Conservation (phyloP, 2,113 vertebrate genomes). For the Aythya baeri region DNA sequence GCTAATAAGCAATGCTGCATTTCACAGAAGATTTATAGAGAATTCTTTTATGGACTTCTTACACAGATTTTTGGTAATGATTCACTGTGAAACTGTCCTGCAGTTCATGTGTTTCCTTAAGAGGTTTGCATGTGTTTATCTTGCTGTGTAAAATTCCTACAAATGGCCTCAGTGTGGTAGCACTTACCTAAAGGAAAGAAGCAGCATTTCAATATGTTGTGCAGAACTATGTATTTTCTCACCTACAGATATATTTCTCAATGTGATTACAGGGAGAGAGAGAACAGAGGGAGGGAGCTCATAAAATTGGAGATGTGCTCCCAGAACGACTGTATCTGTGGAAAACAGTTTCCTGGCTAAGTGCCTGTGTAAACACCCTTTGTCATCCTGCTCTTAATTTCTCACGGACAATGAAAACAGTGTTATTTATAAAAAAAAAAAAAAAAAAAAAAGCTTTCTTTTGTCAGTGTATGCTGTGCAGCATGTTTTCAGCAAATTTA, state of each 20-base stretch:
- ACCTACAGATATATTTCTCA: not conserved
- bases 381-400: constrained; percentile 50
- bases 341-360: constrained; percentile 54
- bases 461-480: not conserved
- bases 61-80: not conserved
- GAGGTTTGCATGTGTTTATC: not conserved
- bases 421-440: not conserved
- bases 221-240: not conserved
- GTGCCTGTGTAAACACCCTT: constrained; percentile 62
- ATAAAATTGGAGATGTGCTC: not conserved
- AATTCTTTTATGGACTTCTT: not conserved
- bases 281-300: not conserved
- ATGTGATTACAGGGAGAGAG: not conserved
- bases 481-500: not conserved
- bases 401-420: not conserved
- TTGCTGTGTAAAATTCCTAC: constrained; percentile 18
- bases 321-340: not conserved
- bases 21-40: not conserved
- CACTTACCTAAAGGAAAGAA: constrained; percentile 40
- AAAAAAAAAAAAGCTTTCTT: not conserved
- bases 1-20: not conserved
- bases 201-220: not conserved
- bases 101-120: not conserved
- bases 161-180: constrained; percentile 45
- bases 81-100: not conserved